phyloP scores from a whole-genome alignment of 1,140 invertebrate species.

The Drosophila littoralis region DNA sequence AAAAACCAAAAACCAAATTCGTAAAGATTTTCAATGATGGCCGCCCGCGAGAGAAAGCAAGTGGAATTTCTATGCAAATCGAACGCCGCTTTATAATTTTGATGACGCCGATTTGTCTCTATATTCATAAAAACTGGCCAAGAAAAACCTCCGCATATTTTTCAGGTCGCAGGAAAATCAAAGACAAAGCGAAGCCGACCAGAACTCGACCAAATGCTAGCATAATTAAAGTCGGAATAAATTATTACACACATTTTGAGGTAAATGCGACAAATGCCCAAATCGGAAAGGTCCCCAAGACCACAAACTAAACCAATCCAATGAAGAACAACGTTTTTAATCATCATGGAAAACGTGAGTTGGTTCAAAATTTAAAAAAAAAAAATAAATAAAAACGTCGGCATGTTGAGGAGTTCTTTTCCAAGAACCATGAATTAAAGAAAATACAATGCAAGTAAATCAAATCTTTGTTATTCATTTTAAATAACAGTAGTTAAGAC shows the following conservation, averaged over 20 bases:
- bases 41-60: conserved; percentile 55
- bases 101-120: conserved; percentile 81
- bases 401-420: too few relatives aligned
- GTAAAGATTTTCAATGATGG: conserved; percentile 32
- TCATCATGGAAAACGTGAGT: conserved; percentile 35
- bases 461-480: too few relatives aligned
- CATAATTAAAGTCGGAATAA: conserved; percentile 79
- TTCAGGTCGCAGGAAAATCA: conserved; percentile 30
- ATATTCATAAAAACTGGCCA: conserved; percentile 66
- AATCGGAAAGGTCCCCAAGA: conserved; percentile 13
- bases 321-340: conserved; percentile 23
- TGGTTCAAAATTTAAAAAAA: neutral
- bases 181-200: conserved; percentile 53
- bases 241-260: conserved; percentile 70
- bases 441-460: too few relatives aligned
- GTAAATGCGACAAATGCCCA: conserved; percentile 67
- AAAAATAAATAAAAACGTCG: neutral
- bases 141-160: conserved; percentile 18
- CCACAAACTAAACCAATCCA: conserved; percentile 16
- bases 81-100: conserved; percentile 70
- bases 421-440: too few relatives aligned
- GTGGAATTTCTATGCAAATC: conserved; percentile 73
- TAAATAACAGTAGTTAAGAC: too few relatives aligned
- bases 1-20: conserved; percentile 28
- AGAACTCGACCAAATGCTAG: conserved; percentile 38